Percentiles rank a stretch among this genome's conserved stretches.
Conservation (phyloP, 2,797 vertebrate species). For the Crax fasciolata region DNA sequence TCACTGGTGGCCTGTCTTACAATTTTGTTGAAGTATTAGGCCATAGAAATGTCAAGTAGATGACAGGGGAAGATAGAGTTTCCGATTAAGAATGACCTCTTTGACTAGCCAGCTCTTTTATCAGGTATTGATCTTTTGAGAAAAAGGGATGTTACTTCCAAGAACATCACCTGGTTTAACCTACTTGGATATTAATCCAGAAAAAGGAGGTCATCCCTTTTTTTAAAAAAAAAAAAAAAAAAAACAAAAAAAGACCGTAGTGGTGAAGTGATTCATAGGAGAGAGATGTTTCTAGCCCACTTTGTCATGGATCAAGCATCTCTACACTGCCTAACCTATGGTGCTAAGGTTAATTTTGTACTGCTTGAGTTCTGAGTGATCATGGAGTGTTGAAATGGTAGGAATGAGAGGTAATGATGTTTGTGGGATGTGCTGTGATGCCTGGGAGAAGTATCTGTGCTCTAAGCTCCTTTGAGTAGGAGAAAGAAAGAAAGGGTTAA, state of each 20-base stretch:
- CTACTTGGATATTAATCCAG: not conserved
- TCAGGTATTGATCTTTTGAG: not conserved
- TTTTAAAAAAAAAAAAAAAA: no score
- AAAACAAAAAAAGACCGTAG: not conserved
- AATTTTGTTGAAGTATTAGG: not conserved
- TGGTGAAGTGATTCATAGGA: not conserved
- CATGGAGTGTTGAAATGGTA: not conserved
- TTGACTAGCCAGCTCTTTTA: not conserved
- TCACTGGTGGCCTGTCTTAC: not conserved
- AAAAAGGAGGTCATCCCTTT: not conserved
- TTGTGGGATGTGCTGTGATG: not conserved
- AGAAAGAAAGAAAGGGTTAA: conserved; percentile 59
- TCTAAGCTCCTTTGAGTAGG: not conserved
- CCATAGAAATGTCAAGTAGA: not conserved
- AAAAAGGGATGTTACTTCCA: not conserved
- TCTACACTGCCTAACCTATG: not conserved
- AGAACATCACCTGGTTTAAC: not conserved
- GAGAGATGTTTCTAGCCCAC: not conserved
- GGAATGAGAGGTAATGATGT: not conserved
- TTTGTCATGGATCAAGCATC: not conserved
- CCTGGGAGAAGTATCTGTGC: not conserved
- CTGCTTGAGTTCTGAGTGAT: accelerated
- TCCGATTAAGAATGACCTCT: not conserved
- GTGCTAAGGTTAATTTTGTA: not conserved
- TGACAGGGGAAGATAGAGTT: not conserved